Evolutionary conservation across 2,797 vertebrate species (phyloP).

Genomic region (Anomalospiza imberbis): DNA sequence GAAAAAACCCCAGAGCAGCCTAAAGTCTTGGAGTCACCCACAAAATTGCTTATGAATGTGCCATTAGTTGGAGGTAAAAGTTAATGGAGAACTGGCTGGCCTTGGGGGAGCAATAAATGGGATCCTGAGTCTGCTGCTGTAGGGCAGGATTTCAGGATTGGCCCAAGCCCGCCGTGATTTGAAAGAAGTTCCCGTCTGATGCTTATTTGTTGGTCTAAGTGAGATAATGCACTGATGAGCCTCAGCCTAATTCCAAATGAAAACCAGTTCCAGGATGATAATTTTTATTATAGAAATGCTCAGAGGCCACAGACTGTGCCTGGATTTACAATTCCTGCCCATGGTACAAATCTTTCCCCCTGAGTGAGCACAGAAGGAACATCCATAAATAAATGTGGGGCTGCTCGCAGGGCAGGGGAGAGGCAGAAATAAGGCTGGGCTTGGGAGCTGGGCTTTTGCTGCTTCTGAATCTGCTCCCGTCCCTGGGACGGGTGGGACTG

Average conservation of each 20-base stretch:
- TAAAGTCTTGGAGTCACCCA: conserved; percentile 41
- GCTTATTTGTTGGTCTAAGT: conserved; percentile 35
- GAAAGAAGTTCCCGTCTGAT: background rate
- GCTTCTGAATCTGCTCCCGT: background rate
- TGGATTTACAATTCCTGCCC: background rate
- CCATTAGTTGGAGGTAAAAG: conserved; percentile 50
- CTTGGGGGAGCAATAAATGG: conserved; percentile 47
- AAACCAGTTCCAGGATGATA: background rate
- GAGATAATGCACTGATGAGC: conserved; percentile 40
- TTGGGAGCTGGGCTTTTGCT: fast-evolving
- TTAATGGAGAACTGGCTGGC: conserved; percentile 50
- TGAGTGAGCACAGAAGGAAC: background rate
- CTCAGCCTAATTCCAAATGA: background rate
- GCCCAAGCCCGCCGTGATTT: background rate
- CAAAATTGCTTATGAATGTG: conserved; percentile 64
- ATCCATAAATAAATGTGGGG: background rate
- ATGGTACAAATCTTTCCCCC: background rate
- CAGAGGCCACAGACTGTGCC: background rate
- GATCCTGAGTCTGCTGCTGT: conserved; percentile 2
- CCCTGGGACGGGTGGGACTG: background rate
- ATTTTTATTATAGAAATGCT: background rate
- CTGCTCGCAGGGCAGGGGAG: background rate
- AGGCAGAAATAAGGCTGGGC: background rate
- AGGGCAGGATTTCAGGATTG: conserved; percentile 6
- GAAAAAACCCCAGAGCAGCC: background rate